These are phyloP conservation scores for Galaxias olidus DNA, from an alignment of 2,797 vertebrate genomes.

Conservation along the genomic window DNA sequence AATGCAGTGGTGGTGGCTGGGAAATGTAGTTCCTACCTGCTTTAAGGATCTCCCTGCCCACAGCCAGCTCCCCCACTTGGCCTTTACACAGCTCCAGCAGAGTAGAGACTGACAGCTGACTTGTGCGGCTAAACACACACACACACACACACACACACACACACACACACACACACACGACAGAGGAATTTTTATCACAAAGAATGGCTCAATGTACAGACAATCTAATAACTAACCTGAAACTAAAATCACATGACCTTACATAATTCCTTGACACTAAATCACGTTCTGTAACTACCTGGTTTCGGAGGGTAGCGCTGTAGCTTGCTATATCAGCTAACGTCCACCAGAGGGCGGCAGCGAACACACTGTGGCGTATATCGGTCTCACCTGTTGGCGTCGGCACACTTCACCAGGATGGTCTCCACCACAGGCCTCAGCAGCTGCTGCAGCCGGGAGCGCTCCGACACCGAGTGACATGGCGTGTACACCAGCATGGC, in stretches of 20 bases:
- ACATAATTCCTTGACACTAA: too few species aligned
- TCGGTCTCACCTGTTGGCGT: slow-evolving; percentile 85
- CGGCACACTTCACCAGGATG: slow-evolving; percentile 88
- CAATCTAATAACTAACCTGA: too few species aligned
- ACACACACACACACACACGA: neutral
- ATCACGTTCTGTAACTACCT: too few species aligned
- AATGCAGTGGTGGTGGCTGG: neutral
- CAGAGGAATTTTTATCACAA: neutral
- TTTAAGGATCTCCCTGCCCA: slow-evolving; percentile 90
- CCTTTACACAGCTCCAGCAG: slow-evolving; percentile 88
- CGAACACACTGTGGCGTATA: neutral
- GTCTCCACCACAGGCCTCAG: slow-evolving; percentile 88
- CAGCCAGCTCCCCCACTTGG: slow-evolving; percentile 85
- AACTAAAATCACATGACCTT: too few species aligned
- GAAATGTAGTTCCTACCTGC: slow-evolving; percentile 73
- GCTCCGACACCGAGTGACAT: slow-evolving; percentile 81
- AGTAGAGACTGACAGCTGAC: slow-evolving; percentile 88
- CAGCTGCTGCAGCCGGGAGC: slow-evolving; percentile 82
- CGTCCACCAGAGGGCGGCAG: slow-evolving; percentile 44
- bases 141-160: slow-evolving; percentile 1
- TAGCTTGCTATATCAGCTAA: neutral
- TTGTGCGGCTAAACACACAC: slow-evolving; percentile 78
- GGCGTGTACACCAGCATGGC: slow-evolving; percentile 91
- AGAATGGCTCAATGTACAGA: too few species aligned
- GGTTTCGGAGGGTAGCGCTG: too few species aligned